phyloP scores from a whole-genome alignment of 2,797 vertebrate genomes.

The Cirrhinus molitorella region DNA sequence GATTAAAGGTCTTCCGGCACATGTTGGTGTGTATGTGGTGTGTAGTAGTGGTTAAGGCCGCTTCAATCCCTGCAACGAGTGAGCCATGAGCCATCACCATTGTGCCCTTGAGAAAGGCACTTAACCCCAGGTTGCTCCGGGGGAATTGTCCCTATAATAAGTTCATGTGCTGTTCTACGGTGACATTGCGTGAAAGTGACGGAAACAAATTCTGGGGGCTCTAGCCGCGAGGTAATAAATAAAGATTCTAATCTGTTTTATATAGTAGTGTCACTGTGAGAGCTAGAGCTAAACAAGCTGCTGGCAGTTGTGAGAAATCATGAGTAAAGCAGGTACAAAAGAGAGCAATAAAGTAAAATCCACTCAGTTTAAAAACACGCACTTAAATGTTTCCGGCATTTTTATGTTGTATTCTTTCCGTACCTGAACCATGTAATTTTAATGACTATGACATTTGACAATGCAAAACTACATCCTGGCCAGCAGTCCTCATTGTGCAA shows the following conservation, averaged over 20 bases:
- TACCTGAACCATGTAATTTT: constrained; percentile 8
- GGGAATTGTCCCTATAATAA: constrained; percentile 35
- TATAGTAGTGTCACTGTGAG: constrained; percentile 14
- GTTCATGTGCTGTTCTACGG: constrained; percentile 11
- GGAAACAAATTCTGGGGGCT: constrained; percentile 24
- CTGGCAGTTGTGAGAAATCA: background rate
- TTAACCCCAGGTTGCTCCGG: constrained; percentile 28
- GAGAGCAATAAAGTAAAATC: background rate
- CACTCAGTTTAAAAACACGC: background rate
- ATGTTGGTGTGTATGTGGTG: constrained; percentile 25
- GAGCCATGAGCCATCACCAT: constrained; percentile 25
- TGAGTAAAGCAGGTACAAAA: background rate
- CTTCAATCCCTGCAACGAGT: constrained; percentile 15
- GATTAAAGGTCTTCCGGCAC: constrained; percentile 26
- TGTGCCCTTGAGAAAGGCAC: constrained; percentile 34
- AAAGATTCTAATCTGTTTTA: constrained; percentile 33
- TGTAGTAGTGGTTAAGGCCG: constrained; percentile 11
- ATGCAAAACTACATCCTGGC: constrained; percentile 2
- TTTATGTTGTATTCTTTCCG: background rate
- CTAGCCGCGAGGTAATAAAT: constrained; percentile 14
- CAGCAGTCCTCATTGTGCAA: background rate
- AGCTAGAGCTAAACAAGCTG: constrained; percentile 18
- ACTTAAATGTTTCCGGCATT: constrained; percentile 3
- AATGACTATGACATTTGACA: constrained; percentile 20
- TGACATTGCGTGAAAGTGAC: constrained; percentile 29